phyloP scores from a whole-genome alignment of 2,888 invertebrate species.

The Rutpela maculata region DNA sequence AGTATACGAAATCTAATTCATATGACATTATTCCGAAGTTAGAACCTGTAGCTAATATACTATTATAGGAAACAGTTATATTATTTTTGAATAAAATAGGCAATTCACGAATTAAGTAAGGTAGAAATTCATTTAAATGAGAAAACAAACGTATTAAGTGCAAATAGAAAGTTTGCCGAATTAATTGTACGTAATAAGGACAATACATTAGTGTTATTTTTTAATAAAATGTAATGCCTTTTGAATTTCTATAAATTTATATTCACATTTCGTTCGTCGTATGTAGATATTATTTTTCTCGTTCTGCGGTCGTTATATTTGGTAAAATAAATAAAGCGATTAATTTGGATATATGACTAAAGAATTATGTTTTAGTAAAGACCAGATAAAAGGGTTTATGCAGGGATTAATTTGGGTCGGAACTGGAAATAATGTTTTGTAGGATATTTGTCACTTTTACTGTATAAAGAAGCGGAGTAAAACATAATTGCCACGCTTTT shows the following conservation, averaged over 20 bases:
- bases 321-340: constrained; percentile 10
- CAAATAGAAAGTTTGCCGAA: too few species aligned
- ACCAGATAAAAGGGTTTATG: constrained; percentile 34
- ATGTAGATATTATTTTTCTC: not conserved
- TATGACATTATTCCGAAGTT: too few species aligned
- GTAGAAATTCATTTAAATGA: too few species aligned
- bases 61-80: too few species aligned
- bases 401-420: constrained; percentile 29
- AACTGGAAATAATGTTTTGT: constrained; percentile 15
- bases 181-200: too few species aligned
- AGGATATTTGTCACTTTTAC: constrained; percentile 34
- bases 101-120: too few species aligned
- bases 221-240: too few species aligned
- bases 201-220: too few species aligned
- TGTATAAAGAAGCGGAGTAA: constrained; percentile 24
- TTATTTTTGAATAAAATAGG: too few species aligned
- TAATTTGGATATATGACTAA: constrained; percentile 19
- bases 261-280: not conserved
- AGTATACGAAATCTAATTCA: too few species aligned
- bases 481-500: constrained; percentile 23
- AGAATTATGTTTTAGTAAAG: constrained; percentile 21
- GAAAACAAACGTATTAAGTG: too few species aligned
- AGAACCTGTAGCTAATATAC: too few species aligned
- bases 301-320: not conserved
- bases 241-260: not conserved